Evolutionary conservation across 2,797 vertebrate species (phyloP).

Genomic region (Rallus crepitans): DNA sequence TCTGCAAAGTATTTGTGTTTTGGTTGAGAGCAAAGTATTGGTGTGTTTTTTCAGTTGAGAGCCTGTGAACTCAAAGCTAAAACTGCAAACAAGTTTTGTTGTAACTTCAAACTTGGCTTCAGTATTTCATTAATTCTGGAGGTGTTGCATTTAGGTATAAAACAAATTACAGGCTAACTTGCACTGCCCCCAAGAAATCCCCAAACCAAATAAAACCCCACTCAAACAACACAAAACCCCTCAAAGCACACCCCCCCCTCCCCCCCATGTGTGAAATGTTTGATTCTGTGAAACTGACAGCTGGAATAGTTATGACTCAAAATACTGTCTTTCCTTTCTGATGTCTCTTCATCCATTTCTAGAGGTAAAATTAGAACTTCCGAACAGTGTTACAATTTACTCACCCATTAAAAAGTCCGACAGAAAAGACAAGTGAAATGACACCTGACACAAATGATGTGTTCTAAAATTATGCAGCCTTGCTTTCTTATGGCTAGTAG

Average conservation of each 20-base stretch:
- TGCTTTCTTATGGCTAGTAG: background rate
- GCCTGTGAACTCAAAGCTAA: background rate
- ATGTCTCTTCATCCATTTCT: background rate
- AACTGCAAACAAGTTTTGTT: background rate
- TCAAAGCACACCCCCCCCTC: background rate
- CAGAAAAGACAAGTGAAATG: background rate
- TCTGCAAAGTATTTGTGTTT: background rate
- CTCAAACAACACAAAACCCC: too few relatives aligned
- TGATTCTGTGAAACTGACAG: background rate
- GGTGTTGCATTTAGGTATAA: background rate
- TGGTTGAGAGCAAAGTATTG: background rate
- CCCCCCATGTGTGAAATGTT: background rate
- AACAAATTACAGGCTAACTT: background rate
- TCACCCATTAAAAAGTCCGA: background rate
- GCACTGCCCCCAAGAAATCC: background rate
- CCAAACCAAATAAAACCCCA: background rate
- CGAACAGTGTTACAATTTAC: background rate
- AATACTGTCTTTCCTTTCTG: background rate
- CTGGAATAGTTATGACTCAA: background rate
- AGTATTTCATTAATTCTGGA: background rate
- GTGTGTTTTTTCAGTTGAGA: background rate
- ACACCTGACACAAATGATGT: background rate
- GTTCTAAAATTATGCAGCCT: background rate
- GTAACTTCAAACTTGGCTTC: background rate
- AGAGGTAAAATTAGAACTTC: background rate